Evolutionary conservation across 2,797 vertebrate genomes (phyloP).

Genomic region (Sarcophilus harrisii): DNA sequence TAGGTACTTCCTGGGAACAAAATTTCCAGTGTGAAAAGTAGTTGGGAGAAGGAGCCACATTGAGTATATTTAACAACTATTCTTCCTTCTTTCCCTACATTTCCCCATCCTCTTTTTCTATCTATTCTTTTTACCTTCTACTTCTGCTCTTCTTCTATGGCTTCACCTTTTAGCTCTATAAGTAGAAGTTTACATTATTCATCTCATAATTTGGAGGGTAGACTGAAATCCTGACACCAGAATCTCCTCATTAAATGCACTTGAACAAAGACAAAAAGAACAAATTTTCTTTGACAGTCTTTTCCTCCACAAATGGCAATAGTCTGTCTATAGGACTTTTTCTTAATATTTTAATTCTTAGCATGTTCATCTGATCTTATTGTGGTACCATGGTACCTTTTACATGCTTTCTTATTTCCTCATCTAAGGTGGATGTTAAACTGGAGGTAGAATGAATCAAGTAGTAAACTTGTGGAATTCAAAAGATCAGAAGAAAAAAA

Average conservation of each 20-base stretch:
- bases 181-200: neutral
- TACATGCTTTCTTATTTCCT: neutral
- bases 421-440: neutral
- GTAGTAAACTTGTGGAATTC: neutral
- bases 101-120: no score
- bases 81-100: no score
- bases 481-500: neutral
- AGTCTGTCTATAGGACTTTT: neutral
- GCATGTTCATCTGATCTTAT: neutral
- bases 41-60: no score
- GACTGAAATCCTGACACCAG: neutral
- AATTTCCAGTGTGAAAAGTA: no score
- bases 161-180: neutral
- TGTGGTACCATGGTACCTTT: neutral
- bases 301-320: neutral
- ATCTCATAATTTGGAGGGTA: neutral
- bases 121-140: neutral
- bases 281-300: neutral
- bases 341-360: neutral
- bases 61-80: no score
- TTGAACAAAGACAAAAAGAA: neutral
- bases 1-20: no score
- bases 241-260: neutral
- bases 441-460: neutral
- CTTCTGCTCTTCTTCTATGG: neutral